Percentiles rank a stretch among this genome's conserved stretches.
phyloP scores from a whole-genome alignment of 2,113 vertebrate species.

The Stictonetta naevosa region DNA sequence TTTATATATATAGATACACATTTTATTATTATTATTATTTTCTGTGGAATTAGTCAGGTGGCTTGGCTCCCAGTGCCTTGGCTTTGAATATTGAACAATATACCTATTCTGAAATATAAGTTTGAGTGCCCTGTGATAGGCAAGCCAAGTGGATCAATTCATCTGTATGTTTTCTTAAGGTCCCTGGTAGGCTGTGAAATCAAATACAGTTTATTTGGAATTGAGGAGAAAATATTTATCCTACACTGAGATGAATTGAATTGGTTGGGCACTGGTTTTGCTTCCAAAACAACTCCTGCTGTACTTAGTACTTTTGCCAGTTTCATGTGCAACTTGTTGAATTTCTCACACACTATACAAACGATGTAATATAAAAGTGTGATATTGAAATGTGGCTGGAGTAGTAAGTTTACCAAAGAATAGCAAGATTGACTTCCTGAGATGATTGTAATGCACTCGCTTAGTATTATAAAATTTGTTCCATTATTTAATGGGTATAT shows the following conservation, averaged over 20 bases:
- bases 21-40: not conserved
- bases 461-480: not conserved
- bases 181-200: not conserved
- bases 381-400: not conserved
- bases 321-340: not conserved
- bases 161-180: conserved; percentile 20
- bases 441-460: not conserved
- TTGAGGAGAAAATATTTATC: not conserved
- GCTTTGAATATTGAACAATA: conserved; percentile 10
- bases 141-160: conserved; percentile 4
- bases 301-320: not conserved
- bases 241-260: not conserved
- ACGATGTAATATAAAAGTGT: not conserved
- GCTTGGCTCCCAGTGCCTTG: conserved; percentile 11
- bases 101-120: not conserved
- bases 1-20: not conserved
- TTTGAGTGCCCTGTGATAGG: not conserved
- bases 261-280: not conserved
- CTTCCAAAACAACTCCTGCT: not conserved
- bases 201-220: conserved; percentile 33
- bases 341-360: not conserved
- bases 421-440: not conserved
- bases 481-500: not conserved
- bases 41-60: not conserved
- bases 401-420: not conserved